Evolutionary conservation across 2,888 invertebrate species (phyloP), one percentile per base, ranked within the genome.

Genomic region (Liopterus haemorrhoidalis): DNA sequence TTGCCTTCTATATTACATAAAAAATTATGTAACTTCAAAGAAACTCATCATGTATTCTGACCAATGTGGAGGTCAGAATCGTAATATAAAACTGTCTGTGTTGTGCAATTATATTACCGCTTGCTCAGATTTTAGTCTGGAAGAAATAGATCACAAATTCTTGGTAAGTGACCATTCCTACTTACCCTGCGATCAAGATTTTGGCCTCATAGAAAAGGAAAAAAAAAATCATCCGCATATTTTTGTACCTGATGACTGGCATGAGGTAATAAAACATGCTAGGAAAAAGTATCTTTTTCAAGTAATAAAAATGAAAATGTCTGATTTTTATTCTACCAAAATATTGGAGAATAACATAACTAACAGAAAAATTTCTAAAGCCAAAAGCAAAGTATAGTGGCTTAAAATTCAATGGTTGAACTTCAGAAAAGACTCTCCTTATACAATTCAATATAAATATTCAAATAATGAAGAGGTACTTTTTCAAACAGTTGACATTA

Each of bases 11-110:
- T 15, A 37, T 15, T 35, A 35, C 18, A n/a, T 37, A 40, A 49
- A 47, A 40, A 46, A 21, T 11, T 43, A 31, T 33, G 46, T 19
- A 40, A 20, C 20, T 22, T 22, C 39, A 44, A 47, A 30, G 30
- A 35, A 39, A 15, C 5, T 48, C 2, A 43, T 31, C 2, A 20
- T 43, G 21, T 37, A 35, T 18, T 15, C 18, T 18, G 35, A 35
- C 14, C 18, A 35, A 20, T 35, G 35, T 15, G 37, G 37, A 16
- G n/a, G n/a, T n/a, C 46, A 51, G 28, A 51, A 51, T 21, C 33
- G 51, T 35, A 51, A 51, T 24, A 46, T 49, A 31, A 51, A 51
- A 24, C 28, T 51, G 30, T 24, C 51, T 20, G 16, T 40, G 20
- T 14, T 51, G 21, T 49, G 51, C 27, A 42, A 46, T 28, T 42